Percentiles rank a stretch among this genome's conserved stretches.
Conservation (phyloP, 2,113 vertebrate genomes). For the Gavialis gangeticus region DNA sequence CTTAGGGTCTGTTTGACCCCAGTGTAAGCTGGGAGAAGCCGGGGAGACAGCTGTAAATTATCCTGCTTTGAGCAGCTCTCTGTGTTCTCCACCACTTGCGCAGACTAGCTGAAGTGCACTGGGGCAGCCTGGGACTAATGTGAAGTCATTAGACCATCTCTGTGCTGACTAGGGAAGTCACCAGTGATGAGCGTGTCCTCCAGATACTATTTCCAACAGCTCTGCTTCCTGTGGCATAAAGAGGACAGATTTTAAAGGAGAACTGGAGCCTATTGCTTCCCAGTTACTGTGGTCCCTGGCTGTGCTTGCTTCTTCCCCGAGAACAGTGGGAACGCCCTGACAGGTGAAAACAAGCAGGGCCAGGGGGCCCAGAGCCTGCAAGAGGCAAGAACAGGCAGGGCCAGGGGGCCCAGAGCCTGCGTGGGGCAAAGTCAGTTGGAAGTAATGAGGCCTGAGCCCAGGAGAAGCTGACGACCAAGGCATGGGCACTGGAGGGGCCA, state of each 20-base stretch:
- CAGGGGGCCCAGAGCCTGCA: too few species aligned
- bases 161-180: not conserved
- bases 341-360: too few species aligned
- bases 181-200: not conserved
- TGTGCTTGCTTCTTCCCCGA: too few species aligned
- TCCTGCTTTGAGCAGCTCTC: not conserved
- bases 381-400: too few species aligned
- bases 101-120: not conserved
- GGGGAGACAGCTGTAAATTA: not conserved
- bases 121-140: not conserved
- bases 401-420: too few species aligned
- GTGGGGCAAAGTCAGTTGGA: too few species aligned
- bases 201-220: not conserved
- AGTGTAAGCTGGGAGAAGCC: not conserved
- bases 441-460: too few species aligned
- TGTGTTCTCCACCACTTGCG: not conserved
- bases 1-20: not conserved
- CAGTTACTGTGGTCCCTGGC: not conserved
- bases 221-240: not conserved
- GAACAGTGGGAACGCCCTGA: too few species aligned
- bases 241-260: not conserved
- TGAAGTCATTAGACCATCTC: not conserved
- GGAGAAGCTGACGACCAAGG: too few species aligned
- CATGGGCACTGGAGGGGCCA: too few species aligned
- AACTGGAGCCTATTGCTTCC: not conserved